Base-by-base conservation (phyloP, 2,113 vertebrate species). In the Mustela lutreola region DNA sequence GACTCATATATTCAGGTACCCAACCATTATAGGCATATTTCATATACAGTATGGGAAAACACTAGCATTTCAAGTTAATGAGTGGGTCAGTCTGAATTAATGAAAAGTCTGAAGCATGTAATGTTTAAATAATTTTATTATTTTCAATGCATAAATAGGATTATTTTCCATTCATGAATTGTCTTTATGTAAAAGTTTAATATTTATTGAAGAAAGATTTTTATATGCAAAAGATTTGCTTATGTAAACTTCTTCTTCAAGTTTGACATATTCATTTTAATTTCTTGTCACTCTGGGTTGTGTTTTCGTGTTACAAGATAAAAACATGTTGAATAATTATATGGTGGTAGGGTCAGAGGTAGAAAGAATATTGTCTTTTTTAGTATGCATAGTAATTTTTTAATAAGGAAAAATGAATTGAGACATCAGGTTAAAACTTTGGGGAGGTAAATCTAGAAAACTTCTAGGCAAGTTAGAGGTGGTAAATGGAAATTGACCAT, bases 331-430 rank as follows among this genome's bases (percentile, higher is more conserved):
- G 15, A 84, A 63, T 89, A 90, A 26, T 94, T 87, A 7, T 80
- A 21, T 92, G 45, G 42, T 53, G 19, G 36, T 42, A 53, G 28
- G 67, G 15, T 97, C 45, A 89, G 36, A 63, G 62, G 76, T 28
- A 88, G 71, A 93, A 93, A 84, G 31, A 95, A 78, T 94, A 85
- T 31, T 48, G 0, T 67, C 14, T 82, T 9, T 93, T 90, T 91
- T 89, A 60, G 21, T 89, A 3, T 96, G 73, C 5, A 39, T 81
- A 73, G 81, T 85, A 85, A 65, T 60, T 90, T 97, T 89, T 97
- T 89, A 94, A 83, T 91, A 89, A 95, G 76, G 62, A 85, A 90
- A 92, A 91, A 82, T 65, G 28, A 94, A 71, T 73, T 71, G 31
- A 83, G 62, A 83, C 36, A 76, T 56, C 7, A 83, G 33, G 15